Evolutionary conservation across 1,140 invertebrate species (phyloP).

Genomic region (Tachypleus tridentatus): DNA sequence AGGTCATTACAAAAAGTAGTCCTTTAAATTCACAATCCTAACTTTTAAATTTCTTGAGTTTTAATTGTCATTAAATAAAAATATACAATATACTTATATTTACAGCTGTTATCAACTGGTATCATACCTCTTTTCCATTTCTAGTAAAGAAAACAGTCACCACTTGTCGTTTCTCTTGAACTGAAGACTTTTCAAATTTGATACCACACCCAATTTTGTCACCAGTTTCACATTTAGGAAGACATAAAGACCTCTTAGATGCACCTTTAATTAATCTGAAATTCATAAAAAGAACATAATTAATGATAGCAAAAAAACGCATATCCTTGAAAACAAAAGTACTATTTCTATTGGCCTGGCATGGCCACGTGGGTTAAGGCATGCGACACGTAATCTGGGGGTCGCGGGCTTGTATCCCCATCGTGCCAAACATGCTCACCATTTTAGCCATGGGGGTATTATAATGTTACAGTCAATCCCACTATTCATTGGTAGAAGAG

Average conservation of each 20-base stretch:
- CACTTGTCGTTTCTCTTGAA: constrained; percentile 23
- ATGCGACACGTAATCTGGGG: no score
- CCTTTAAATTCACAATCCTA: not conserved
- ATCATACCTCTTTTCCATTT: constrained; percentile 39
- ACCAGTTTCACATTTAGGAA: constrained; percentile 34
- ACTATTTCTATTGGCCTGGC: no score
- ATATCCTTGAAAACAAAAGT: not conserved
- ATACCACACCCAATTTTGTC: constrained; percentile 41
- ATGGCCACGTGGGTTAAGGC: no score
- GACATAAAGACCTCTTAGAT: constrained; percentile 30
- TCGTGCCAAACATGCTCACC: no score
- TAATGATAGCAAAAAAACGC: not conserved
- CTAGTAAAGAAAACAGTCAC: constrained; percentile 39
- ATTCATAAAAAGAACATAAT: not conserved
- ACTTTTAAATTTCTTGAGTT: not conserved
- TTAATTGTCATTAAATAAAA: not conserved
- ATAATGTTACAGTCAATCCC: no score
- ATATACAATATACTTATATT: constrained; percentile 3
- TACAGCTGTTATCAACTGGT: not conserved
- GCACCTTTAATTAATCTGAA: constrained; percentile 26
- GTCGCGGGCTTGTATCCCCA: no score
- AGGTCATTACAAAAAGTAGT: not conserved
- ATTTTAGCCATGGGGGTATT: no score
- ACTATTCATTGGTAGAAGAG: no score
- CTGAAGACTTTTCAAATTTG: constrained; percentile 28